Evolutionary conservation across 2,113 vertebrate species (phyloP).

Genomic region (Struthio camelus): DNA sequence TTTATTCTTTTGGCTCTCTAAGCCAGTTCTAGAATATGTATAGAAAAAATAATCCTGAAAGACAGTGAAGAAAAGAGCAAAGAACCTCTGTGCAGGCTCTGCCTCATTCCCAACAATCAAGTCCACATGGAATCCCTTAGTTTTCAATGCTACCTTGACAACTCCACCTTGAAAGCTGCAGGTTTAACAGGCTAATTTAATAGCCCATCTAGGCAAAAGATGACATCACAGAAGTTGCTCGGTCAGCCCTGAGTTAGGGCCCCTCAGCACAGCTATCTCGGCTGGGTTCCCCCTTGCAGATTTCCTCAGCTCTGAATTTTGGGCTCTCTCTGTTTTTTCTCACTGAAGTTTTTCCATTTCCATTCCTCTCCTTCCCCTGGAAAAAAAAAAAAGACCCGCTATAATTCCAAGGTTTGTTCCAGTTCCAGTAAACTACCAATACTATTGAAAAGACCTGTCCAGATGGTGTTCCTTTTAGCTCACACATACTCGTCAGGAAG

Average conservation of each 20-base stretch:
- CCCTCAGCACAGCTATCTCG: conserved; percentile 63
- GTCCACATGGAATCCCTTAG: not conserved
- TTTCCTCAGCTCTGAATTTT: conserved; percentile 50
- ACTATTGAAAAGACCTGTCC: not conserved
- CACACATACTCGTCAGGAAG: not conserved
- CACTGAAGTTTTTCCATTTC: conserved; percentile 52
- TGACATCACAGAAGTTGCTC: conserved; percentile 53
- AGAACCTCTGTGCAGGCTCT: not conserved
- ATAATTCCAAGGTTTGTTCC: conserved; percentile 28
- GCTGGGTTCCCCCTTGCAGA: conserved; percentile 50
- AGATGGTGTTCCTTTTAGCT: conserved; percentile 10
- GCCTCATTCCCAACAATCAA: not conserved
- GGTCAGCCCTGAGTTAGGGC: conserved; percentile 56
- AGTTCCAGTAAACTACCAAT: not conserved
- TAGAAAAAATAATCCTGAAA: not conserved
- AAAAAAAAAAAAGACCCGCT: not conserved
- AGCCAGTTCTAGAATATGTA: not conserved
- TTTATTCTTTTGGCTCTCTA: not conserved
- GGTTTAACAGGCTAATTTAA: conserved; percentile 59
- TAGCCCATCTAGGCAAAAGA: conserved; percentile 17
- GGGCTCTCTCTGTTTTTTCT: not conserved
- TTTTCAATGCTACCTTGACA: conserved; percentile 41
- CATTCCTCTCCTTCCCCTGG: conserved; percentile 34
- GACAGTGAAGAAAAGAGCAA: not conserved
- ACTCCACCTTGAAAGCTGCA: not conserved